A percentile compares a stretch with the other conserved stretches of the same genome.
Evolutionary conservation across 1,140 invertebrate genomes (phyloP).

Genomic region (Pseudobourletiella spinata): DNA sequence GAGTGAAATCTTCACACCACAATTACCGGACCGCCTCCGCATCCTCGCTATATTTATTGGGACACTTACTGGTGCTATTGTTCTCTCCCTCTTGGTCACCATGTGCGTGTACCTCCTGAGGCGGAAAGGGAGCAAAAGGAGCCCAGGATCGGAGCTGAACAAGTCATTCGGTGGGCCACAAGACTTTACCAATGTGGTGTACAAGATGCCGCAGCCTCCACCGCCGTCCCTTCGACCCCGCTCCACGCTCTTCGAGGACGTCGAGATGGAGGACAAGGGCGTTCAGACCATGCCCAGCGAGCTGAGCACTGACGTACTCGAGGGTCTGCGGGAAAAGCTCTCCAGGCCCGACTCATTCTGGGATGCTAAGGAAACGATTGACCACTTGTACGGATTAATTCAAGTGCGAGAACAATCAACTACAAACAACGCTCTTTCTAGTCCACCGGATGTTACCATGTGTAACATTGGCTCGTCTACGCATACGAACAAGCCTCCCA

Average conservation of each 20-base stretch:
- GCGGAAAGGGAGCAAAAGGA: slow-evolving; percentile 9
- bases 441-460: slow-evolving; percentile 36
- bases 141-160: neutral
- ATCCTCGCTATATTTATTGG: slow-evolving; percentile 32
- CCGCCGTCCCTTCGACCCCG: slow-evolving; percentile 13
- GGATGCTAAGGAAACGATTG: slow-evolving; percentile 65
- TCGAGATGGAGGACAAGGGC: slow-evolving; percentile 51
- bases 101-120: slow-evolving; percentile 28
- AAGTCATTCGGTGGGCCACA: neutral
- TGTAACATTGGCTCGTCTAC: neutral
- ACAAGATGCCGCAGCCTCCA: slow-evolving; percentile 4
- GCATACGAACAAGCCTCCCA: neutral
- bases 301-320: slow-evolving; percentile 60
- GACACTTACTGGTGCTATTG: slow-evolving; percentile 25
- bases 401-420: slow-evolving; percentile 49
- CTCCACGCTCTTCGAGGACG: slow-evolving; percentile 28
- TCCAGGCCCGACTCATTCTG: slow-evolving; percentile 62
- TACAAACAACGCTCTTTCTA: slow-evolving; percentile 9
- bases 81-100: slow-evolving; percentile 21
- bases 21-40: slow-evolving; percentile 20
- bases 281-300: slow-evolving; percentile 64
- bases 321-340: slow-evolving; percentile 55
- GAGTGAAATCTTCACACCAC: slow-evolving; percentile 13
- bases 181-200: slow-evolving; percentile 1
- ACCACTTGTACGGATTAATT: slow-evolving; percentile 65